A percentile compares a stretch with the other conserved stretches of the same genome.
Evolutionary conservation across 1,140 invertebrate genomes (phyloP).

Genomic region (Drosophila mojavensis): DNA sequence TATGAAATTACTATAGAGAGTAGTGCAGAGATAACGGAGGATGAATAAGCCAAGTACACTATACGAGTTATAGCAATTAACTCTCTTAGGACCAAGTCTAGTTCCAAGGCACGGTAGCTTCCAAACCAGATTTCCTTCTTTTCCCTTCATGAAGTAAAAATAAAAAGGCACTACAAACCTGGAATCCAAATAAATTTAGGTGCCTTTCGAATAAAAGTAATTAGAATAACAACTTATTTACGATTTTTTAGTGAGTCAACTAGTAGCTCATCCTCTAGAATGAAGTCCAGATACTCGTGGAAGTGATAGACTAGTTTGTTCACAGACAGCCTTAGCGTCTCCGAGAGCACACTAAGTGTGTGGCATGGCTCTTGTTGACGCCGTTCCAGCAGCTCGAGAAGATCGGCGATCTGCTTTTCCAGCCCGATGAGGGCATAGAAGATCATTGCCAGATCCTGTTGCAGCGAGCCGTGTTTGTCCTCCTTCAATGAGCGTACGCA

Average conservation of each 20-base stretch:
- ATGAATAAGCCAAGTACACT: no score
- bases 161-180: no score
- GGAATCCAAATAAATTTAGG: no score
- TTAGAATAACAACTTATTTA: background rate
- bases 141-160: no score
- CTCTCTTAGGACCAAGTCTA: no score
- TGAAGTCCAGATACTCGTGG: background rate
- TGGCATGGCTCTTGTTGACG: conserved; percentile 2
- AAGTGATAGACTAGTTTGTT: conserved; percentile 21
- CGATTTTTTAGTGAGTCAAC: background rate
- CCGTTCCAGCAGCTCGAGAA: background rate
- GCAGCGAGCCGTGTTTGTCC: conserved; percentile 4
- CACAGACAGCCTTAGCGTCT: conserved; percentile 15
- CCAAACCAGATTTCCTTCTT: no score
- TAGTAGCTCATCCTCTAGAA: conserved; percentile 7
- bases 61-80: no score
- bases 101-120: no score
- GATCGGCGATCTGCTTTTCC: conserved; percentile 2
- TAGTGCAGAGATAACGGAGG: no score
- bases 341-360: conserved; percentile 6
- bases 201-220: no score
- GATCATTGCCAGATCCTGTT: conserved; percentile 16
- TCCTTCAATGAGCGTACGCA: conserved; percentile 35
- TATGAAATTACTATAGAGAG: no score
- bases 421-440: conserved; percentile 9